Percentiles rank a stretch among this genome's conserved stretches.
phyloP scores from a whole-genome alignment of 1,140 invertebrate genomes.

The Asbolus verrucosus region DNA sequence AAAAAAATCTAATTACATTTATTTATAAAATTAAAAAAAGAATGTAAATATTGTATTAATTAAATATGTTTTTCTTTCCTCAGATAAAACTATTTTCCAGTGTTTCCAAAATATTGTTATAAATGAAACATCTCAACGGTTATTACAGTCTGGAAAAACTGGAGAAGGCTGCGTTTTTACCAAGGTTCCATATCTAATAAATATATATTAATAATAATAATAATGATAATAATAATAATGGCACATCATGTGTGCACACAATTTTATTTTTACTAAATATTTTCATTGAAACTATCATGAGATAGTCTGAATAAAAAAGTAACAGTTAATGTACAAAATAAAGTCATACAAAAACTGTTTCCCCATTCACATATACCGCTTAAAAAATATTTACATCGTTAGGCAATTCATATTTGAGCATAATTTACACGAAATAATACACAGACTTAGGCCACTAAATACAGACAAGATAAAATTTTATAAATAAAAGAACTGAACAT shows the following conservation, averaged over 20 bases:
- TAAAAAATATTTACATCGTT: constrained; percentile 38
- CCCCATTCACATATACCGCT: constrained; percentile 43
- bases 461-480: constrained; percentile 36
- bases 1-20: no score
- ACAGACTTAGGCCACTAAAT: constrained; percentile 39
- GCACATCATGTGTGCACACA: constrained; percentile 7
- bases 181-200: no score
- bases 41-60: no score
- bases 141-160: no score
- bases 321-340: constrained; percentile 49
- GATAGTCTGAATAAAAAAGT: constrained; percentile 47
- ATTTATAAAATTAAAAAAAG: no score
- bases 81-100: no score
- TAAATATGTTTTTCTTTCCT: no score
- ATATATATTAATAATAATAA: no score
- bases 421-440: constrained; percentile 49
- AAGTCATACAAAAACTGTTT: constrained; percentile 50
- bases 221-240: no score
- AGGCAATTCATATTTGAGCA: constrained; percentile 48
- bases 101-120: not conserved
- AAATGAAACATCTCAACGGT: no score
- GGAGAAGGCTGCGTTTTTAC: no score
- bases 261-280: no score
- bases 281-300: constrained; percentile 26
- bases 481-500: constrained; percentile 37